Evolutionary conservation across 2,797 vertebrate species (phyloP), one percentile per base, ranked within the genome.

Genomic region (Neomorphus geoffroyi): DNA sequence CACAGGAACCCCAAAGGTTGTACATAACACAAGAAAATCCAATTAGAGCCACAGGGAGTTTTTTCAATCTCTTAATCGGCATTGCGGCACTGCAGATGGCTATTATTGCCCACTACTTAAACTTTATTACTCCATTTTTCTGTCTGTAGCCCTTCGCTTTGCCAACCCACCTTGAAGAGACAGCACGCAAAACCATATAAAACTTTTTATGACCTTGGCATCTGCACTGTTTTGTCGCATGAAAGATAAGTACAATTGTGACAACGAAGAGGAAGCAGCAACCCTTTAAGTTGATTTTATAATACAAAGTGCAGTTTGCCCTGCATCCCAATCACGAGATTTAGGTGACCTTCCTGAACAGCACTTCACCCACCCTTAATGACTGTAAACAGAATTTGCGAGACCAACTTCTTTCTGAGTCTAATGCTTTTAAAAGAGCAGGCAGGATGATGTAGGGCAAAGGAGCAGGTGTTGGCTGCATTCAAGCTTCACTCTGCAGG

Each of bases 81-180:
- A 92, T 91, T 96, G 89, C 94, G 94, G 97, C 95, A 88, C 93
- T 96, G 92, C 94, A 96, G 96, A 97, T 96, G 96, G 96, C 96
- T 98, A 97, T 97, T 97, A 97, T 95, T 95, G 94, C 95, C 97
- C 96, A 93, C 95, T 97, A 96, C 94, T 97, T 97, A 97, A 96
- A 96, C 77, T 97, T 97, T 96, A 97, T 97, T 90, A 96, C 94
- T 90, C 91, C 95, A 97, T 96, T 97, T 97, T 97, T 97, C 95
- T 97, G 88, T 94, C 94, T 96, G 92, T 96, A 90, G 96, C 94
- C 93, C 94, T 97, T 91, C 21, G 80, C 87, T 92, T 96, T 95
- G 83, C 94, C 96, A 97, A 53, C 92, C 96, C 94, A 97, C 97
- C 96, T 98, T 97, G 96, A 94, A 96, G 96, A 97, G 91, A 89